Conservation (phyloP, 2,113 vertebrate genomes). For the Rhea pennata region DNA sequence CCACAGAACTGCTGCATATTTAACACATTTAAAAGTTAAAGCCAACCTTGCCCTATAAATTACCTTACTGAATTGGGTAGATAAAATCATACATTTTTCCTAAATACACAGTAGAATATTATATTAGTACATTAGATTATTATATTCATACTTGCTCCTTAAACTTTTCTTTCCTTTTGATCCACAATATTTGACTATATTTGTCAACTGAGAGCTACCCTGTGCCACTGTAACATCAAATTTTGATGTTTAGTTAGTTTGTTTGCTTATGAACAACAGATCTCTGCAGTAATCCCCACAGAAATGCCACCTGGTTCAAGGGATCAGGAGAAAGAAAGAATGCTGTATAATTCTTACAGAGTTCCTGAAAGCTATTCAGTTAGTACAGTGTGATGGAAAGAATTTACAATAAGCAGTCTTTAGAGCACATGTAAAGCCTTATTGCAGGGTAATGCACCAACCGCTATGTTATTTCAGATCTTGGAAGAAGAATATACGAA, state of each 20-base stretch:
- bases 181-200: background rate
- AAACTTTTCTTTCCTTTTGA: background rate
- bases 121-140: background rate
- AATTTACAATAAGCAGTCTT: constrained; percentile 5
- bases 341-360: background rate
- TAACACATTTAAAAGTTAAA: background rate
- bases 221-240: background rate
- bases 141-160: background rate
- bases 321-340: background rate
- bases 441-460: background rate
- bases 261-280: background rate
- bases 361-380: background rate
- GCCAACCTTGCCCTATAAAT: background rate
- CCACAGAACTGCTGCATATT: background rate
- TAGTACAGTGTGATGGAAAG: background rate
- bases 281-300: background rate
- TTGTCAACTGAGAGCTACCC: background rate
- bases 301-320: background rate
- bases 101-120: background rate
- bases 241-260: background rate
- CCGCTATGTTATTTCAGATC: background rate
- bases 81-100: background rate
- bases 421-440: background rate
- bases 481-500: background rate
- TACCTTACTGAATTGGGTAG: background rate